Conservation (phyloP, 2,113 vertebrate species). For the Heteronetta atricapilla region DNA sequence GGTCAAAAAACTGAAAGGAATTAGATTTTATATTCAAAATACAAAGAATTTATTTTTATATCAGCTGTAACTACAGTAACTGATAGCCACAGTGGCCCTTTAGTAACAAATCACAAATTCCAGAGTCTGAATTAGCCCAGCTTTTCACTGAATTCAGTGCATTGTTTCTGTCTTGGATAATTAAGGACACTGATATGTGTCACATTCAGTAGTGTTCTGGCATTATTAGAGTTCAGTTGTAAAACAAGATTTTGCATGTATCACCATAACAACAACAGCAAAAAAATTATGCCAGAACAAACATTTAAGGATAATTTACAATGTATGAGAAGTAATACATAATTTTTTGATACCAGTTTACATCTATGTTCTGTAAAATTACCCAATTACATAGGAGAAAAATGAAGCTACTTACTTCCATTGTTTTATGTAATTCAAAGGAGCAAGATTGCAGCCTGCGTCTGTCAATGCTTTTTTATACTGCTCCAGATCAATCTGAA, state of each 20-base stretch:
- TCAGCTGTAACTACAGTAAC: neutral
- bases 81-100: neutral
- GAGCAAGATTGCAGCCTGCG: conserved; percentile 90
- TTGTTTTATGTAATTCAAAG: conserved; percentile 95
- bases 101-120: neutral
- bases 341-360: neutral
- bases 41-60: neutral
- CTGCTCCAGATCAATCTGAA: conserved; percentile 93
- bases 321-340: neutral
- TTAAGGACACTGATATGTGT: neutral
- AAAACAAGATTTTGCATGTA: neutral
- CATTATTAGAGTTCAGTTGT: neutral
- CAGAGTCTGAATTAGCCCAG: neutral
- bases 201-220: neutral
- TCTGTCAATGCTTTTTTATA: conserved; percentile 92
- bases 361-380: neutral
- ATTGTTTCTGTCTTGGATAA: neutral
- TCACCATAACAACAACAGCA: neutral
- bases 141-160: neutral
- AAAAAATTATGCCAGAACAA: neutral
- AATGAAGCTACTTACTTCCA: conserved; percentile 91
- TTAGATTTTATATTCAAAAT: neutral
- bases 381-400: neutral
- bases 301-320: neutral
- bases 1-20: neutral